Evolutionary conservation across 2,888 invertebrate species (phyloP).

Genomic region (Stramonita haemastoma): DNA sequence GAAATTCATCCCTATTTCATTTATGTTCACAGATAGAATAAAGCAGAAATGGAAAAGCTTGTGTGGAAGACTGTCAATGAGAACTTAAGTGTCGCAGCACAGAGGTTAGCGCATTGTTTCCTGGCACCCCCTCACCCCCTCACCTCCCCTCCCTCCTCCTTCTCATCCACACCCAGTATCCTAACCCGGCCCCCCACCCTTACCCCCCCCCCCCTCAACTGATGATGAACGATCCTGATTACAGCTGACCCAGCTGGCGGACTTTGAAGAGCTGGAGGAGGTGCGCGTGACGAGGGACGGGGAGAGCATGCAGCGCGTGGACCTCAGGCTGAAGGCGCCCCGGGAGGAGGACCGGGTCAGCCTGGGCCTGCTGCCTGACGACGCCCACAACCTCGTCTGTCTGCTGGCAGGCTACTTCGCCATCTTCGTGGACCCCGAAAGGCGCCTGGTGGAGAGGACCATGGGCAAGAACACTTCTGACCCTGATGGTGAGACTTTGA

Average conservation of each 20-base stretch:
- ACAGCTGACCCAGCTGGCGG: conserved; percentile 89
- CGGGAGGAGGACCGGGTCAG: conserved; percentile 59
- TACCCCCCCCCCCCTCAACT: neutral
- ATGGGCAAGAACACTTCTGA: conserved; percentile 68
- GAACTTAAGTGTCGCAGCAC: no score
- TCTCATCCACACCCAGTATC: no score
- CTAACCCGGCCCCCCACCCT: neutral
- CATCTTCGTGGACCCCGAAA: conserved; percentile 79
- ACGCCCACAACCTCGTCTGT: conserved; percentile 76
- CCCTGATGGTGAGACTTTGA: conserved; percentile 64
- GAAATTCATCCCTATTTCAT: no score
- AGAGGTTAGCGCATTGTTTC: no score
- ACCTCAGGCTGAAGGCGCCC: conserved; percentile 83
- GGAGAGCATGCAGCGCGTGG: conserved; percentile 86
- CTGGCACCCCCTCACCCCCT: neutral
- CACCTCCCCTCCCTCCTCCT: neutral
- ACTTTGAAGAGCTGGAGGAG: conserved; percentile 87
- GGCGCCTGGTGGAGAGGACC: conserved; percentile 77
- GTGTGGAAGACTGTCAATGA: no score
- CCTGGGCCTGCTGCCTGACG: conserved; percentile 74
- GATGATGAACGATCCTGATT: conserved; percentile 54
- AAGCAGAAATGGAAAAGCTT: no score
- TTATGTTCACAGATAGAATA: no score
- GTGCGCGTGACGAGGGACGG: conserved; percentile 87
- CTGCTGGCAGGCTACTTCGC: conserved; percentile 76